phyloP scores from a whole-genome alignment of 2,888 invertebrate species.

The Germaria angustata region DNA sequence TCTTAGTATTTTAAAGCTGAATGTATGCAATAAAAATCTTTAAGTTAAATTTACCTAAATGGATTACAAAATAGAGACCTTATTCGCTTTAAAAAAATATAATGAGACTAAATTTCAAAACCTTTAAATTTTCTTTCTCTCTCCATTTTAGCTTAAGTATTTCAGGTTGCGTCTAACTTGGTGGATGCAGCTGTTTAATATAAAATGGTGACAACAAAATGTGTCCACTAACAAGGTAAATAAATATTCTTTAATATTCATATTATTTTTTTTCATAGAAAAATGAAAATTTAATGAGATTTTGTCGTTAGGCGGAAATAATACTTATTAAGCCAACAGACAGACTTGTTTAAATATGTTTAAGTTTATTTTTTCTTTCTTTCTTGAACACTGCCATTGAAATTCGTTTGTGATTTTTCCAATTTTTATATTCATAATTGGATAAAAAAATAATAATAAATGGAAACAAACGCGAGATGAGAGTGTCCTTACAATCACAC shows the following conservation, averaged over 20 bases:
- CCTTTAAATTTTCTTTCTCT: not conserved
- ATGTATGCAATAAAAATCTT: too few relatives aligned
- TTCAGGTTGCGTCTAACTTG: not conserved
- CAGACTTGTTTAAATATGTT: conserved; percentile 50
- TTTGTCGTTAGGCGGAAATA: conserved; percentile 57
- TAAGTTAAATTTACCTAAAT: too few relatives aligned
- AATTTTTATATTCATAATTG: conserved; percentile 68
- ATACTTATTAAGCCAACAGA: conserved; percentile 3
- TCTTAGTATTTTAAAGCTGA: too few relatives aligned
- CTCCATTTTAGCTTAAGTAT: conserved; percentile 1
- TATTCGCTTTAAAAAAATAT: not conserved
- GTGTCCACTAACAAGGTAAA: conserved; percentile 53
- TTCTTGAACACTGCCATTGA: not conserved
- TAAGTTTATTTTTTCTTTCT: conserved; percentile 32
- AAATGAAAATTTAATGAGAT: conserved; percentile 67
- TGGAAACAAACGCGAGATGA: not conserved
- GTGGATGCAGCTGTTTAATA: not conserved
- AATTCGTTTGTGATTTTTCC: conserved; percentile 59
- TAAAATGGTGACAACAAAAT: conserved; percentile 22
- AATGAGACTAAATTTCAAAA: not conserved
- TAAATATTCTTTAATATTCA: conserved; percentile 29
- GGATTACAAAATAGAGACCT: too few relatives aligned
- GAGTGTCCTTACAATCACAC: conserved; percentile 43
- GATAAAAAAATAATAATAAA: conserved; percentile 40
- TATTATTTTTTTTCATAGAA: conserved; percentile 6